These are phyloP conservation scores for Hypomecis punctinalis DNA, from an alignment of 2,888 invertebrate genomes.

Conservation along the genomic window DNA sequence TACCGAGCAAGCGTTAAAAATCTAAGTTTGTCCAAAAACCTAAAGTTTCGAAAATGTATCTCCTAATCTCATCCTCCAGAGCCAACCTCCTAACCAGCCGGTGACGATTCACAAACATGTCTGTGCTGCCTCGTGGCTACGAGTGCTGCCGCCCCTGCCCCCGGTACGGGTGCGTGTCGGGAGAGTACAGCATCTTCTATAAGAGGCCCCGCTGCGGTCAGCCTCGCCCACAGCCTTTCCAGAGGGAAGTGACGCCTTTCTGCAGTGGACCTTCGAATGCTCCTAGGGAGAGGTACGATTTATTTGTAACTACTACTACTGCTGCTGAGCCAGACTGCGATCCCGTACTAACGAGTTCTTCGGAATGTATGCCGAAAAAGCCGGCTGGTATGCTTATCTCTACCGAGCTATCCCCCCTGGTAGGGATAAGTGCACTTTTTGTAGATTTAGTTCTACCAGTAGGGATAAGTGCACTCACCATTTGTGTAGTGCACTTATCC, in stretches of 20 bases:
- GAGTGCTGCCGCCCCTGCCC: conserved; percentile 63
- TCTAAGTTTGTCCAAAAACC: no score
- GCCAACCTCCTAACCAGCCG: conserved; percentile 13
- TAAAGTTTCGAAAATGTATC: no score
- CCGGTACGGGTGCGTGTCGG: conserved; percentile 68
- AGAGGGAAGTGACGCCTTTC: conserved; percentile 58
- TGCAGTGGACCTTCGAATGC: conserved; percentile 67
- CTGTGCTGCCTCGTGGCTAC: conserved; percentile 69
- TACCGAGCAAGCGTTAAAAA: no score
- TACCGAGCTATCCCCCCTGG: no score
- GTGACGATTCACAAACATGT: conserved; percentile 62
- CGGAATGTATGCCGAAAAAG: no score
- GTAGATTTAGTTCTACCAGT: no score
- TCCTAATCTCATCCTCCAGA: conserved; percentile 7
- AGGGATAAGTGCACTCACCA: no score
- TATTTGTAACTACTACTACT: neutral
- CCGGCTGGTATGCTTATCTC: no score
- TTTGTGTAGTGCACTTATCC: no score
- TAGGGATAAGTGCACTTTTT: no score
- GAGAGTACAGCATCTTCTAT: conserved; percentile 73
- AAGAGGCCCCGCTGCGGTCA: conserved; percentile 75
- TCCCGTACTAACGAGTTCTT: no score
- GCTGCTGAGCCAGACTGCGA: no score
- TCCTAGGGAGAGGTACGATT: conserved; percentile 61
- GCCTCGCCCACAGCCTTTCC: conserved; percentile 74